A percentile compares a stretch with the other conserved stretches of the same genome.
These are phyloP conservation scores for Uropetala carovei DNA, from an alignment of 2,888 invertebrate genomes.

Conservation along the genomic window DNA sequence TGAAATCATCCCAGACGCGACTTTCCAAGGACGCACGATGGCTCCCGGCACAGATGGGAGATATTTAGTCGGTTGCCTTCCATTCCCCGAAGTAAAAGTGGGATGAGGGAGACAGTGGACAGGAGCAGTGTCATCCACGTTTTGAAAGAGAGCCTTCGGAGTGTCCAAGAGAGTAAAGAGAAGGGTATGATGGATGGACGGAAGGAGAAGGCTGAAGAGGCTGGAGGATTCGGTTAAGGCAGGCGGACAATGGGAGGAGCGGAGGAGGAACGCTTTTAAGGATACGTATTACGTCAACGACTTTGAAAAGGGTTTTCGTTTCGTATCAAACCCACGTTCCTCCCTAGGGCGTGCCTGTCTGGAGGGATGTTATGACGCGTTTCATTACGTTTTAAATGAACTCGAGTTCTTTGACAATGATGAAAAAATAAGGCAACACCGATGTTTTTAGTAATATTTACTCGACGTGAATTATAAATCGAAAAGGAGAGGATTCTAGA, in stretches of 20 bases:
- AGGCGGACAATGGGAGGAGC: background rate
- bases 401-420: no score
- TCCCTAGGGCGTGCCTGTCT: background rate
- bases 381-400: no score
- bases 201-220: background rate
- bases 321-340: background rate
- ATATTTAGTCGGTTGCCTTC: background rate
- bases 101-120: background rate
- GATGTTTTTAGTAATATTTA: no score
- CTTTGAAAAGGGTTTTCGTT: no score
- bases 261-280: no score
- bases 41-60: background rate
- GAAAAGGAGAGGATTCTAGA: no score
- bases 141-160: background rate
- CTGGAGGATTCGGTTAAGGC: background rate
- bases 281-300: no score
- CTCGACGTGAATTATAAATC: no score
- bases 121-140: background rate
- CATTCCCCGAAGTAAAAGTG: no score
- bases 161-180: background rate
- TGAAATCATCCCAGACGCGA: constrained; percentile 1
- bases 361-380: background rate
- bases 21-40: background rate
- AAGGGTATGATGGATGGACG: constrained; percentile 16
- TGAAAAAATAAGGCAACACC: no score